These are phyloP conservation scores for Paradisaea rubra DNA, from an alignment of 2,113 vertebrate species.

Conservation along the genomic window DNA sequence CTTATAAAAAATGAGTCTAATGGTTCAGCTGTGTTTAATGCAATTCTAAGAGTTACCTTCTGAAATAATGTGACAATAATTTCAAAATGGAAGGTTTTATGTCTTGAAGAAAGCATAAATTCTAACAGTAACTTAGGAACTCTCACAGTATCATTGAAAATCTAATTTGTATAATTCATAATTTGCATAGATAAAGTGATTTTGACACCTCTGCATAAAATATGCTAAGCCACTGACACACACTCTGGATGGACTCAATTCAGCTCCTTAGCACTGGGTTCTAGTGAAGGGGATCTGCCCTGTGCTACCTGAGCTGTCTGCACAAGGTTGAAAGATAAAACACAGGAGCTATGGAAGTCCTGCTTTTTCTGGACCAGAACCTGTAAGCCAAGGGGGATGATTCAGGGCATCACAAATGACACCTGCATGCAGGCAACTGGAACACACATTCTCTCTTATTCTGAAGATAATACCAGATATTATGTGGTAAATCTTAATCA, in stretches of 20 bases:
- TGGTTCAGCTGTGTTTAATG: background rate
- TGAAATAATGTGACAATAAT: background rate
- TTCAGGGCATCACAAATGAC: background rate
- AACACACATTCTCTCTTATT: background rate
- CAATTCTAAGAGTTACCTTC: background rate
- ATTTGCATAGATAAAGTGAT: background rate
- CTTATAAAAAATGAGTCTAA: background rate
- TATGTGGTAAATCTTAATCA: background rate
- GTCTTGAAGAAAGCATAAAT: background rate
- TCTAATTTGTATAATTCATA: background rate
- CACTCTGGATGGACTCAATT: background rate
- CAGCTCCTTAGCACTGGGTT: background rate
- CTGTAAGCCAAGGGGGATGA: background rate
- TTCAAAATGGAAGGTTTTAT: background rate
- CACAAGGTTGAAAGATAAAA: background rate
- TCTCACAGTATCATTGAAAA: background rate
- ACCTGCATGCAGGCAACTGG: background rate
- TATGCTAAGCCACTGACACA: background rate
- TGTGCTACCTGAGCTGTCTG: background rate
- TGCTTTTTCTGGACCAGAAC: background rate
- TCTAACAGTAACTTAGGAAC: background rate
- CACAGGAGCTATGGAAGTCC: background rate
- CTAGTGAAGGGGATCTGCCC: background rate
- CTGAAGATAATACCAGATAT: background rate
- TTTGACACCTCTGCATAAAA: background rate